Evolutionary conservation across 2,113 vertebrate species (phyloP).

Genomic region (Psephotus haematonotus): DNA sequence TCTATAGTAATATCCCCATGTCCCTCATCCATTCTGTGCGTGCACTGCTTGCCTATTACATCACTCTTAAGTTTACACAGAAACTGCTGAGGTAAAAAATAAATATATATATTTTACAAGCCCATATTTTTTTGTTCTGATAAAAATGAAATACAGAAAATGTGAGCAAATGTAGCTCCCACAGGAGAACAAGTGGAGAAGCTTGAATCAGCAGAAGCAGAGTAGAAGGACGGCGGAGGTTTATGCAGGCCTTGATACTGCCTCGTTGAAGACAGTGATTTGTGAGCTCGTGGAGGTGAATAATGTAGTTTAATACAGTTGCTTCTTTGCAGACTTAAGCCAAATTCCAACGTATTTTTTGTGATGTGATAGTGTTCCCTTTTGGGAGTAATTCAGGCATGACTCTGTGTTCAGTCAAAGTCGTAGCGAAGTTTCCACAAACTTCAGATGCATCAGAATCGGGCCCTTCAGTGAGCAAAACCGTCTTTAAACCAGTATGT

Average conservation of each 20-base stretch:
- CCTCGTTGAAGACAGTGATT: background rate
- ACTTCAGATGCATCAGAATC: background rate
- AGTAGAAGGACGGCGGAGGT: background rate
- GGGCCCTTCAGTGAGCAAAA: background rate
- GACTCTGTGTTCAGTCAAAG: background rate
- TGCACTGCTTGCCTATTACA: background rate
- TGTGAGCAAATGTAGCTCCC: background rate
- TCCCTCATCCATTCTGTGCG: background rate
- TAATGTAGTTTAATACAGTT: slow-evolving; percentile 15
- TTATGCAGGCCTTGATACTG: slow-evolving; percentile 25
- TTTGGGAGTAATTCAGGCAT: background rate
- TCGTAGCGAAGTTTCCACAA: background rate
- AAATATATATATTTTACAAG: background rate
- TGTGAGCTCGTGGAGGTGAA: background rate
- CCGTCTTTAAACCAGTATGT: background rate
- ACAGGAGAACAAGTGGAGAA: background rate
- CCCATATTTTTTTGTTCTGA: background rate
- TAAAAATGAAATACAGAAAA: background rate
- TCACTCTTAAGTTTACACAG: background rate
- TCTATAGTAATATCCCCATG: background rate
- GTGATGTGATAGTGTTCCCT: background rate
- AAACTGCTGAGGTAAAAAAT: background rate
- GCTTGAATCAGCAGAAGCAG: slow-evolving; percentile 38
- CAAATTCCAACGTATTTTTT: background rate
- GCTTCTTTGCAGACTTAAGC: background rate